phyloP scores from a whole-genome alignment of 2,797 vertebrate genomes.

The Danio aesculapii region DNA sequence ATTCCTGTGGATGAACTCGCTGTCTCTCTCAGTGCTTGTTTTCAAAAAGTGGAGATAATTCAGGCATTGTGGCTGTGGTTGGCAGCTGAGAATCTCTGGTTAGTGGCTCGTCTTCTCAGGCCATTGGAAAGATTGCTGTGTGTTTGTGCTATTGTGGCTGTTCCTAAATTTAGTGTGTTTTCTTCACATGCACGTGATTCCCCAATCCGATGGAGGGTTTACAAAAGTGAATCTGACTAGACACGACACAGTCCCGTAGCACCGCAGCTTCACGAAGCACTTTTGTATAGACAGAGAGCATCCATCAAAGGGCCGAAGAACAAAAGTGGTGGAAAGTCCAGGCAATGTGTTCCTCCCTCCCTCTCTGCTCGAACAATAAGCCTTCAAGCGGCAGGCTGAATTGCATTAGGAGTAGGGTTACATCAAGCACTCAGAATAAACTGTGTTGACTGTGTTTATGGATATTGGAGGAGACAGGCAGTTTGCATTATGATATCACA shows the following conservation, averaged over 20 bases:
- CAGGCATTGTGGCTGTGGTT: conserved; percentile 23
- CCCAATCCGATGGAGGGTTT: conserved; percentile 7
- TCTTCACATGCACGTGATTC: conserved; percentile 58
- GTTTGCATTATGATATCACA: conserved; percentile 24
- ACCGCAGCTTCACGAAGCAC: not conserved
- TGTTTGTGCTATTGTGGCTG: conserved; percentile 50
- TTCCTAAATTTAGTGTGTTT: conserved; percentile 63
- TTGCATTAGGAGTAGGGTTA: conserved; percentile 44
- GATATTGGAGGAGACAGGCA: conserved; percentile 40
- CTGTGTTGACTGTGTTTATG: conserved; percentile 27
- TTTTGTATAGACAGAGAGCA: conserved; percentile 25
- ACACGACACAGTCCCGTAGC: conserved; percentile 6
- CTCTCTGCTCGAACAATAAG: conserved; percentile 13
- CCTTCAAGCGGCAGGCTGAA: conserved; percentile 1
- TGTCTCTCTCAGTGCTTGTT: conserved; percentile 11
- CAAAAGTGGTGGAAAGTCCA: conserved; percentile 44
- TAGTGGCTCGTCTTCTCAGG: conserved; percentile 40
- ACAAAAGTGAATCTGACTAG: conserved; percentile 29
- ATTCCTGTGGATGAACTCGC: conserved; percentile 29
- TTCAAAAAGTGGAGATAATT: conserved; percentile 5
- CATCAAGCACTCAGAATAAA: conserved; percentile 35
- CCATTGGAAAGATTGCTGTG: conserved; percentile 40
- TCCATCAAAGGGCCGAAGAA: conserved; percentile 35
- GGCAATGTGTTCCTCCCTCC: conserved; percentile 22
- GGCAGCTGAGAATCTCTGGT: conserved; percentile 51